Evolutionary conservation across 35 echinoderm and acorn worm species (phyloP), one percentile per base, ranked within the genome.

Genomic region (Anneissia japonica): DNA sequence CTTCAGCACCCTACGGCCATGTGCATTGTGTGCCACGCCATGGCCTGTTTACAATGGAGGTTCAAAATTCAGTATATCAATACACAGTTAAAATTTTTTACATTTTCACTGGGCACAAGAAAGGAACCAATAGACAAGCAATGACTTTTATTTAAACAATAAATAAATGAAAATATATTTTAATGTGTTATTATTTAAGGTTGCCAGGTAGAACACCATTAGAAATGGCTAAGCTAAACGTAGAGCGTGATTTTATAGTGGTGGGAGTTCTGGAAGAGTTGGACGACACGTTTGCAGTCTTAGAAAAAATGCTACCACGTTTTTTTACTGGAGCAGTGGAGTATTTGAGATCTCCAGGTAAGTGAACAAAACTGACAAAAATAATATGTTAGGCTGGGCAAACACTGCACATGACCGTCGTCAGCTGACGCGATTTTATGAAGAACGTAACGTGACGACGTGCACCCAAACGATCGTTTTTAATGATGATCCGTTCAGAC

Each of bases 211-310:
- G 56, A 36, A 84, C 88, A 91, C 83, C 94, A 1, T 40, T 93
- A 30, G 21, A 88, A 12, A 82, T 79, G 85, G 94, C 94, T 56
- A 93, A 88, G 4, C 38, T 79, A 26, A 97, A 97, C 38, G 91
- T 97, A 30, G 73, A 85, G 35, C 56, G 93, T 51, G 30, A 93
- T 72, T 97, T 86, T 37, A 34, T 97, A 17, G 84, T 82, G 0
- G 94, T 97, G 13, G 94, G 94, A 14, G 46, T 97, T 14, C 35
- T 97, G 10, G 94, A 97, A 79, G 94, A 97, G 64, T 81, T 93
- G 29, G 88, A 93, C 19, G 81, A 88, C 41, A 84, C 87, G 0
- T 86, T 97, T 30, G 76, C 79, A 72, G 88, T 97, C 34, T 73
- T 97, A 0, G 88, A 97, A 81, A 90, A 88, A 46, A 31, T 90